Conservation (phyloP, 1,140 invertebrate species). For the Tetramorium simillimum region DNA sequence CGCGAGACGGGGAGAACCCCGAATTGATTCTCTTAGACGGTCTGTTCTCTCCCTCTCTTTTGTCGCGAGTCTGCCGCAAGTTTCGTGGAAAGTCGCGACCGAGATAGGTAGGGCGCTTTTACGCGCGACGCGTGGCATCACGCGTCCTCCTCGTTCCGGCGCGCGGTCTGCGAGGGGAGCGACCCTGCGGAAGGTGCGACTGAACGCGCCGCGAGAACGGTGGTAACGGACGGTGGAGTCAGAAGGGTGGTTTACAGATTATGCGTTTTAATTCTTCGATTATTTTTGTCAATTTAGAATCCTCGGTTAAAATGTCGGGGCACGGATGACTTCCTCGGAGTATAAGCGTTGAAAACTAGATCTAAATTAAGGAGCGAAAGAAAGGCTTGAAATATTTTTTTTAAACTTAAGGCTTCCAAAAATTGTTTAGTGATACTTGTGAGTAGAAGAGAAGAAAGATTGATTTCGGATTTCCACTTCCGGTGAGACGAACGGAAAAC, state of each 20-base stretch:
- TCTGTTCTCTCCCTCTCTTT: constrained; percentile 24
- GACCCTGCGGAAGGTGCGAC: constrained; percentile 32
- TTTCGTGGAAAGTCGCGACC: constrained; percentile 68
- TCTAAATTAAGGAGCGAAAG: neutral
- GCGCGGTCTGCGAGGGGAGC: constrained; percentile 3
- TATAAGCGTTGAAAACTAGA: neutral
- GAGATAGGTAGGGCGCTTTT: constrained; percentile 37
- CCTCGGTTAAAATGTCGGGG: neutral
- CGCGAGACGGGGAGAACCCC: constrained; percentile 27
- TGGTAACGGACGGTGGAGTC: neutral
- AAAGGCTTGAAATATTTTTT: neutral
- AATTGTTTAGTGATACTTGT: neutral
- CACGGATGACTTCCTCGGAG: neutral
- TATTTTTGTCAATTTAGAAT: neutral
- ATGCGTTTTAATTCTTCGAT: neutral
- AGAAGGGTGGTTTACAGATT: too few species aligned
- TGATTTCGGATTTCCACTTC: neutral
- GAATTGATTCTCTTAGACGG: constrained; percentile 73
- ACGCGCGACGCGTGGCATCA: constrained; percentile 45
- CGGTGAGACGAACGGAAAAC: neutral
- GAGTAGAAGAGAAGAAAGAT: neutral
- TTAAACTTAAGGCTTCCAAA: neutral
- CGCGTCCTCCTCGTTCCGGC: constrained; percentile 9
- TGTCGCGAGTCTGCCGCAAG: constrained; percentile 52
- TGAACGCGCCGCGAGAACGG: neutral